These are phyloP conservation scores for Stratiomys singularior DNA, from an alignment of 2,888 invertebrate genomes.

Conservation along the genomic window DNA sequence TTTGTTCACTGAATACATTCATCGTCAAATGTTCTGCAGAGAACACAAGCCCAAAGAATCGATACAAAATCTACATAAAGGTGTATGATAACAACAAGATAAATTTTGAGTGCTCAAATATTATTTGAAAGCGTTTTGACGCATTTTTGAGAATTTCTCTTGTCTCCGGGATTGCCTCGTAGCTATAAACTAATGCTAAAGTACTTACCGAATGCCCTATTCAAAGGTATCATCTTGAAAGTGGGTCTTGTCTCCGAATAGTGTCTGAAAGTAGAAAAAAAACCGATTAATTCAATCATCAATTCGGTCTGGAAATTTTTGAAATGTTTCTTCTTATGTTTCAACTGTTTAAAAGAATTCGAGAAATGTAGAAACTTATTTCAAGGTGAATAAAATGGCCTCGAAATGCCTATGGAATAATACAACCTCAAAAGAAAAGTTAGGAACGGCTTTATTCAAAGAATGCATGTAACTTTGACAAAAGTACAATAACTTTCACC, in stretches of 20 bases:
- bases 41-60: no score
- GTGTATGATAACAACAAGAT: no score
- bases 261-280: slow-evolving; percentile 13
- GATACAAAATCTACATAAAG: no score
- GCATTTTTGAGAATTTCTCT: neutral
- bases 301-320: no score
- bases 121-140: neutral
- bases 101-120: neutral
- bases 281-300: neutral
- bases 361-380: neutral
- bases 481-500: slow-evolving; percentile 34
- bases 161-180: no score
- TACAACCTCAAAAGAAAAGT: neutral
- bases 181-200: neutral
- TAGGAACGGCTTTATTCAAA: neutral
- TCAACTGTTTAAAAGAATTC: no score
- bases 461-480: neutral
- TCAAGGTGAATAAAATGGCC: neutral
- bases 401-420: neutral
- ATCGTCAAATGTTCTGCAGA: no score
- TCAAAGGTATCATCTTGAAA: slow-evolving; percentile 16
- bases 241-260: neutral
- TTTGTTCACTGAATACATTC: no score
- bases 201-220: slow-evolving; percentile 26
- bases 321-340: no score